A percentile compares a stretch with the other conserved stretches of the same genome.
Conservation (phyloP, 2,888 invertebrate species). For the Dicyrtomina minuta region DNA sequence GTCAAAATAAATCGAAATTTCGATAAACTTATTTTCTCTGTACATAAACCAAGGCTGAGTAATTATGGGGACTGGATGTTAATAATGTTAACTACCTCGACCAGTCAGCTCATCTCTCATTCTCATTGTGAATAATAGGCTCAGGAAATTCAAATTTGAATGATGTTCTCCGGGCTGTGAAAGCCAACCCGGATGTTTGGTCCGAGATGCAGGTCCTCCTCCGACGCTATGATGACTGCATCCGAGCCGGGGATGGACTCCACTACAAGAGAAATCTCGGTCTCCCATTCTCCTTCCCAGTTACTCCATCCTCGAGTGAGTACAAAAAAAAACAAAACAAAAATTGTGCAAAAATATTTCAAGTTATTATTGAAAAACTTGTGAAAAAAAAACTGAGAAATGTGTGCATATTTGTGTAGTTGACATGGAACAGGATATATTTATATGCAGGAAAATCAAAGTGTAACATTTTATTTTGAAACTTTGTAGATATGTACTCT, state of each 20-base stretch:
- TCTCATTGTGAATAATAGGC: slow-evolving; percentile 30
- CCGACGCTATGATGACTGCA: slow-evolving; percentile 52
- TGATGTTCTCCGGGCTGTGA: slow-evolving; percentile 51
- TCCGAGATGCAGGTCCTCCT: slow-evolving; percentile 50
- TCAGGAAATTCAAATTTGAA: slow-evolving; percentile 47
- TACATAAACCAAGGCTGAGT: no score
- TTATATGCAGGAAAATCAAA: no score
- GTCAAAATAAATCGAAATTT: no score
- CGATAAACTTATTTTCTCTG: no score
- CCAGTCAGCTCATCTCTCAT: neutral
- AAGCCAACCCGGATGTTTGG: slow-evolving; percentile 51
- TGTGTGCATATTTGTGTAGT: slow-evolving; percentile 11
- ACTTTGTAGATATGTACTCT: no score
- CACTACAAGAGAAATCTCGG: slow-evolving; percentile 50
- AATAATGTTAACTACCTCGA: no score
- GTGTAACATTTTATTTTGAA: no score
- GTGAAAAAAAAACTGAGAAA: slow-evolving; percentile 15
- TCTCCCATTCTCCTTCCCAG: slow-evolving; percentile 8
- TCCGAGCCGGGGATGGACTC: slow-evolving; percentile 53
- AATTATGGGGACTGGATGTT: no score
- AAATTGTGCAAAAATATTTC: no score
- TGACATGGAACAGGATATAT: no score
- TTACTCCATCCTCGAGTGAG: slow-evolving; percentile 22
- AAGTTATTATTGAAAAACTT: no score
- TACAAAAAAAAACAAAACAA: slow-evolving; percentile 2